phyloP scores from a whole-genome alignment of 2,888 invertebrate species.

The Leucania comma region DNA sequence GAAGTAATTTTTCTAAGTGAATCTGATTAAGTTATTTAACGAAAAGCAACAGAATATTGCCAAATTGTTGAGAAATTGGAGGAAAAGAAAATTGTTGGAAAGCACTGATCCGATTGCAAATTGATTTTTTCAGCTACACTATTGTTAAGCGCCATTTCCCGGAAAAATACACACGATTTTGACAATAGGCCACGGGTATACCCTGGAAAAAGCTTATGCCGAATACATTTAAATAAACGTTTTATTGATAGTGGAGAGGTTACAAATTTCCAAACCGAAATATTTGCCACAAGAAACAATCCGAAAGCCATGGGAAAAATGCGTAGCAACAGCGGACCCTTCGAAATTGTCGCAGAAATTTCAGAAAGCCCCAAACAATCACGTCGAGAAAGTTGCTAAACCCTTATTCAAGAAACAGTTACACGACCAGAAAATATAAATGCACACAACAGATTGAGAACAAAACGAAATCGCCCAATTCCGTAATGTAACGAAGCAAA shows the following conservation, averaged over 20 bases:
- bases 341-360: conserved; percentile 35
- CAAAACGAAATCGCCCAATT: conserved; percentile 55
- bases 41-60: not conserved
- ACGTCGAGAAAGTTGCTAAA: conserved; percentile 17
- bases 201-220: not conserved
- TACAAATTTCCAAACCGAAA: conserved; percentile 6
- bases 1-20: too few relatives aligned
- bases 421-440: conserved; percentile 30
- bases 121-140: not conserved
- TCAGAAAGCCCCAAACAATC: conserved; percentile 19
- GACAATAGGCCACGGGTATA: not conserved
- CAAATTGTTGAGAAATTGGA: not conserved
- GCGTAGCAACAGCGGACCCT: conserved; percentile 5
- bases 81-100: not conserved
- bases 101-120: not conserved
- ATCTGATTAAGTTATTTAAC: not conserved
- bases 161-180: not conserved
- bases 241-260: not conserved
- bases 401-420: conserved; percentile 40
- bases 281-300: conserved; percentile 33
- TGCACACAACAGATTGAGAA: conserved; percentile 14
- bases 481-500: conserved; percentile 52
- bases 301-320: conserved; percentile 27
- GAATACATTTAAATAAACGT: conserved; percentile 1
- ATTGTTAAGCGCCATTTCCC: not conserved